Percentiles rank a stretch among this genome's conserved stretches.
Conservation (phyloP, 2,797 vertebrate genomes). For the Halcyon chelicuti region DNA sequence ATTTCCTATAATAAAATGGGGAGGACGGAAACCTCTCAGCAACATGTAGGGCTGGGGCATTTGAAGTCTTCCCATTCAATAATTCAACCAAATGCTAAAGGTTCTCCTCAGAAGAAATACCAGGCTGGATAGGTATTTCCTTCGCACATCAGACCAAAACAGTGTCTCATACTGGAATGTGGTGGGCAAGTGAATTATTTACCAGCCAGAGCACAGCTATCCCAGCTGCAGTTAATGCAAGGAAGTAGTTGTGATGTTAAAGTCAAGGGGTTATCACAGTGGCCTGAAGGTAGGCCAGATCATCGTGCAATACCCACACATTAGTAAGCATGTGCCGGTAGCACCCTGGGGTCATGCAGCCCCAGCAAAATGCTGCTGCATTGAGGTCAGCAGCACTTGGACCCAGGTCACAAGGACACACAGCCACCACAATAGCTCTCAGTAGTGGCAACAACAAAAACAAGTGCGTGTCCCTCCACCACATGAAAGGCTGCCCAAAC, state of each 20-base stretch:
- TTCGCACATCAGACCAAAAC: neutral
- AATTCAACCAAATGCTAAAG: neutral
- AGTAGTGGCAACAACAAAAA: neutral
- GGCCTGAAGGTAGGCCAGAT: neutral
- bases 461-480: neutral
- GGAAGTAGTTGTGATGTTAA: neutral
- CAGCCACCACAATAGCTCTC: neutral
- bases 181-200: neutral
- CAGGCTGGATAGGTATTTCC: neutral
- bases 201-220: neutral
- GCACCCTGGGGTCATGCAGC: rapidly evolving
- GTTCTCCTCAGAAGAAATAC: neutral
- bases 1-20: neutral
- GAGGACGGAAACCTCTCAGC: neutral
- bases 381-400: rapidly evolving
- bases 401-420: neutral
- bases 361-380: neutral
- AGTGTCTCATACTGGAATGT: neutral
- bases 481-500: neutral
- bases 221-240: neutral
- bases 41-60: neutral
- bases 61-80: neutral
- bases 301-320: rapidly evolving
- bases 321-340: neutral
- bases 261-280: neutral